Evolutionary conservation across 2,797 vertebrate genomes (phyloP).

Genomic region (Benthosema pterotum): DNA sequence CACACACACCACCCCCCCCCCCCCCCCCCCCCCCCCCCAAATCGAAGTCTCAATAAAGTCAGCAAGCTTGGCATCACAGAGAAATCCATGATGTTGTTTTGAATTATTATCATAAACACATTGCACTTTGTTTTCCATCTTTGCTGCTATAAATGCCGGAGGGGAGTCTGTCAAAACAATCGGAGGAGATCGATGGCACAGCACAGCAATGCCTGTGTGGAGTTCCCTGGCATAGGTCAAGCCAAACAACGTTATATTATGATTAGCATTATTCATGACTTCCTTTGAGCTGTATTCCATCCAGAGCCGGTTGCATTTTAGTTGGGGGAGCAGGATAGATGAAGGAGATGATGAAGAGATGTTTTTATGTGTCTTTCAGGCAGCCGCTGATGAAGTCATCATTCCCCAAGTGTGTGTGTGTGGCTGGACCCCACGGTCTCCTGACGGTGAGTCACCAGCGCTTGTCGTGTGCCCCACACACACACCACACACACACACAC

Average conservation of each 20-base stretch:
- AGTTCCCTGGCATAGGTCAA: conserved; percentile 51
- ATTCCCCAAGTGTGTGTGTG: conserved; percentile 41
- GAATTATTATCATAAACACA: conserved; percentile 73
- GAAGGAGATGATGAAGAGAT: conserved; percentile 1
- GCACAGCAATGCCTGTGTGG: conserved; percentile 39
- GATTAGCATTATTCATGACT: conserved; percentile 55
- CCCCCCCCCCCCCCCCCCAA: too few species aligned
- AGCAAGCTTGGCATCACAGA: conserved; percentile 47
- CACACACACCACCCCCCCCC: too few species aligned
- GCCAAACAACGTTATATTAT: conserved; percentile 28
- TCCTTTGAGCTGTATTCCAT: conserved; percentile 41
- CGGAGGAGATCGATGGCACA: conserved; percentile 62
- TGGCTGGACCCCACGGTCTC: conserved; percentile 52
- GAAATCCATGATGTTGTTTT: conserved; percentile 69
- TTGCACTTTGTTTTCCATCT: conserved; percentile 52
- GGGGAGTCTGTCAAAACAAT: conserved; percentile 62
- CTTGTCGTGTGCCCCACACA: conserved; percentile 1
- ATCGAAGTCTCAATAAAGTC: not conserved
- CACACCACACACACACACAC: not conserved
- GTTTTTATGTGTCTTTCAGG: conserved; percentile 58
- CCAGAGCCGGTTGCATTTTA: conserved; percentile 26
- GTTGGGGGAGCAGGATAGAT: not conserved
- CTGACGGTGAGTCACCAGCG: conserved; percentile 52
- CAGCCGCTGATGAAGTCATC: conserved; percentile 63
- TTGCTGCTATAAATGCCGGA: conserved; percentile 40